Percentiles rank a stretch among this genome's conserved stretches.
Evolutionary conservation across 2,888 invertebrate genomes (phyloP).

Genomic region (Nomada goodeniana): DNA sequence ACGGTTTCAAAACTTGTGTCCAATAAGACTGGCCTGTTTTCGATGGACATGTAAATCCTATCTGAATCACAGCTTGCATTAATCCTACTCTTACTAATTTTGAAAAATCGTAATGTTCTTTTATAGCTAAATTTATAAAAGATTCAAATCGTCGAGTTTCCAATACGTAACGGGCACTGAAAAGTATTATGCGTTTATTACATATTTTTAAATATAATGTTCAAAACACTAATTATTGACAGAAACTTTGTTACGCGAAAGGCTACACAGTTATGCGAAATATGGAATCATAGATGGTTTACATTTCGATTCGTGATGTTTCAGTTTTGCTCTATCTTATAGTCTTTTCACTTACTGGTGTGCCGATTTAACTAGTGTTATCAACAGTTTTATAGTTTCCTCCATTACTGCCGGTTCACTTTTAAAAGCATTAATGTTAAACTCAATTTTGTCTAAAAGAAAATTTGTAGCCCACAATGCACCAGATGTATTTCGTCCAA

Average conservation of each 20-base stretch:
- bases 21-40: constrained; percentile 72
- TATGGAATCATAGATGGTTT: too few relatives aligned
- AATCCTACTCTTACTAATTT: constrained; percentile 88
- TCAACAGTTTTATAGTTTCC: constrained; percentile 88
- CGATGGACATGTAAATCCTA: constrained; percentile 85
- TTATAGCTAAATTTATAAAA: constrained; percentile 85
- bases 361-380: constrained; percentile 85
- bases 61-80: constrained; percentile 90
- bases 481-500: constrained; percentile 89
- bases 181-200: constrained; percentile 63
- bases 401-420: constrained; percentile 87
- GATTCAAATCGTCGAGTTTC: constrained; percentile 87
- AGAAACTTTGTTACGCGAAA: too few relatives aligned
- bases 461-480: constrained; percentile 88
- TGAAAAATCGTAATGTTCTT: constrained; percentile 86
- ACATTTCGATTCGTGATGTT: too few relatives aligned
- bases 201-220: neutral
- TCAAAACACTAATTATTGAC: too few relatives aligned
- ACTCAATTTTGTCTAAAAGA: constrained; percentile 88
- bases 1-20: constrained; percentile 81
- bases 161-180: constrained; percentile 85
- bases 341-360: constrained; percentile 83
- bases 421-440: constrained; percentile 87
- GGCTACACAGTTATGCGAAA: too few relatives aligned
- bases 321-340: constrained; percentile 27